Conservation (phyloP, 1,140 invertebrate species). For the Saccostrea glomerata region DNA sequence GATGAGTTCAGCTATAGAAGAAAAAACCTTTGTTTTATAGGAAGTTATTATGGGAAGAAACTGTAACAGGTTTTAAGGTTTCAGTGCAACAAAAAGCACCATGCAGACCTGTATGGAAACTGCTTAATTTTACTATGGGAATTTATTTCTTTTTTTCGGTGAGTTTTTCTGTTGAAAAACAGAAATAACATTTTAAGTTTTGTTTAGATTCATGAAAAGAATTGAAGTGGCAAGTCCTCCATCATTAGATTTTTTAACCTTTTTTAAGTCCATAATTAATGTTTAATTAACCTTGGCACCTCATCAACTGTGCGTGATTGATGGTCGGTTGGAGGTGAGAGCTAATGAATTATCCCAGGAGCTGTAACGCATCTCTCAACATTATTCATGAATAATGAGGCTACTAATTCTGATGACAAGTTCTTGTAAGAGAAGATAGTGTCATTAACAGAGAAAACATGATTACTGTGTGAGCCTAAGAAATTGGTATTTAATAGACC, state of each 20-base stretch:
- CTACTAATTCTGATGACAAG: neutral
- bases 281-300: neutral
- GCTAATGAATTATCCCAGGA: conserved; percentile 2
- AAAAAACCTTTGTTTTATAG: conserved; percentile 11
- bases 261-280: conserved; percentile 3
- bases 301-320: conserved; percentile 9
- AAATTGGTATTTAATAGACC: conserved; percentile 26
- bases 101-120: neutral
- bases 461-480: neutral
- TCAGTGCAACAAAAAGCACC: neutral
- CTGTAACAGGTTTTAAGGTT: neutral
- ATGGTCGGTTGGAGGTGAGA: neutral
- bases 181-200: neutral
- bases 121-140: neutral
- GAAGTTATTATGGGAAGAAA: neutral
- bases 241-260: neutral
- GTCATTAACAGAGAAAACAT: neutral
- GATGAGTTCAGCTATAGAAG: neutral
- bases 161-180: neutral
- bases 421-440: neutral
- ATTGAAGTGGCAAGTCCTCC: neutral
- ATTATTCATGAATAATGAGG: conserved; percentile 29
- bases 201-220: neutral
- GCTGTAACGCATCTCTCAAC: neutral
- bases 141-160: neutral